Percentiles rank a stretch among this genome's conserved stretches.
phyloP scores from a whole-genome alignment of 2,888 invertebrate species.

The Laspeyria flexula region DNA sequence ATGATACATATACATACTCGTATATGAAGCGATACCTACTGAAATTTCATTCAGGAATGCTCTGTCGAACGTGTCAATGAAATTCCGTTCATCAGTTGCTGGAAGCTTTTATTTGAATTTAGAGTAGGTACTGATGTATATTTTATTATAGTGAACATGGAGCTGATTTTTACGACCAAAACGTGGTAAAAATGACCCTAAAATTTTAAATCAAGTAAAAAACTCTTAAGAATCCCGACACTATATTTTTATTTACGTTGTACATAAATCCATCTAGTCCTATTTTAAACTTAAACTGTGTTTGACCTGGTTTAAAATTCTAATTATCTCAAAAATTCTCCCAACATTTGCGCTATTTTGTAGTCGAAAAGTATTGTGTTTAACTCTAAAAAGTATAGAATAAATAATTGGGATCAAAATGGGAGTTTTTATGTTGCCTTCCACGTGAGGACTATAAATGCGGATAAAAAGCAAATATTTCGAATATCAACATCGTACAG shows the following conservation, averaged over 20 bases:
- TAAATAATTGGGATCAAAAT: constrained; percentile 11
- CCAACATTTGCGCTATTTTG: constrained; percentile 11
- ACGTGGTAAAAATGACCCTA: too few species aligned
- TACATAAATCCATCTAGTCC: too few species aligned
- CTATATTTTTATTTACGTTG: too few species aligned
- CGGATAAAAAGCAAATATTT: constrained; percentile 37
- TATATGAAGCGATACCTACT: constrained; percentile 24
- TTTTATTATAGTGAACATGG: too few species aligned
- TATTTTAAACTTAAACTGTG: too few species aligned
- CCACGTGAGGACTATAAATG: constrained; percentile 37
- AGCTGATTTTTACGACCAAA: too few species aligned
- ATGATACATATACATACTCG: constrained; percentile 7
- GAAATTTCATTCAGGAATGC: constrained; percentile 25
- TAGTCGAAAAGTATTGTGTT: constrained; percentile 3
- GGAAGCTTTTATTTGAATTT: constrained; percentile 4
- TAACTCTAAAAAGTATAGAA: constrained; percentile 23
- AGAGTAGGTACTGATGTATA: too few species aligned
- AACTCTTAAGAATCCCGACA: too few species aligned
- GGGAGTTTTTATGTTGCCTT: constrained; percentile 16
- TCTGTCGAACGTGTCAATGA: constrained; percentile 13
- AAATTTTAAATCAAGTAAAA: too few species aligned
- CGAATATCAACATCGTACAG: constrained; percentile 22
- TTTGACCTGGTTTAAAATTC: not conserved
- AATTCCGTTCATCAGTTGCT: constrained; percentile 22
- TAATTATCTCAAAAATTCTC: constrained; percentile 11